Conservation (phyloP, 2,797 vertebrate genomes). For the Megaceryle alcyon region DNA sequence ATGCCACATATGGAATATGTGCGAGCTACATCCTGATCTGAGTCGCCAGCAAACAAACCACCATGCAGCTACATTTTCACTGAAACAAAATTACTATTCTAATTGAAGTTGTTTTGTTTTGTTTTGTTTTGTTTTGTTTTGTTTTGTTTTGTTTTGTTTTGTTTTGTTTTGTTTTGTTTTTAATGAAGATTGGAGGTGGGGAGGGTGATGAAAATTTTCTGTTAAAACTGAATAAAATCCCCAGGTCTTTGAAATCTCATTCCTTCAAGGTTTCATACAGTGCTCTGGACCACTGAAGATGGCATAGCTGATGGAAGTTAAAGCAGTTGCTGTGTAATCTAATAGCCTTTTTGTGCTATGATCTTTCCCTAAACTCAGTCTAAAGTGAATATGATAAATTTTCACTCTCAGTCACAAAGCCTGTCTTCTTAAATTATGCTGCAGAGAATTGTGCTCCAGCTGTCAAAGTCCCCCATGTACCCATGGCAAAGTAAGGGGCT, state of each 20-base stretch:
- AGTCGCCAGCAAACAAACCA: neutral
- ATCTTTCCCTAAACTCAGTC: conserved; percentile 30
- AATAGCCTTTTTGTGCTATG: conserved; percentile 8
- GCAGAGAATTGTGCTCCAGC: neutral
- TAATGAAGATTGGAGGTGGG: too few relatives aligned
- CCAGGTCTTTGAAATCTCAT: conserved; percentile 3
- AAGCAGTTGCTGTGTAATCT: neutral
- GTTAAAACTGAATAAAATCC: neutral
- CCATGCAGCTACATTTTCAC: neutral
- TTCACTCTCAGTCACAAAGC: neutral
- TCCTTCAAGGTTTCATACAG: neutral
- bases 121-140: too few relatives aligned
- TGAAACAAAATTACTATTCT: neutral
- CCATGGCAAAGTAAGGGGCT: neutral
- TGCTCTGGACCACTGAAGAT: neutral
- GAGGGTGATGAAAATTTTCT: neutral
- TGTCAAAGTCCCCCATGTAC: neutral
- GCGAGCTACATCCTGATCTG: neutral
- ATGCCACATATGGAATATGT: conserved; percentile 4
- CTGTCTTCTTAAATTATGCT: conserved; percentile 2
- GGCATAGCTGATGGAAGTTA: neutral
- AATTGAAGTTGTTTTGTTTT: neutral
- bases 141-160: too few relatives aligned
- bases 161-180: too few relatives aligned
- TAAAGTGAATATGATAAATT: conserved; percentile 9